These are phyloP conservation scores for Esox lucius DNA, from an alignment of 2,797 vertebrate species.

Conservation along the genomic window DNA sequence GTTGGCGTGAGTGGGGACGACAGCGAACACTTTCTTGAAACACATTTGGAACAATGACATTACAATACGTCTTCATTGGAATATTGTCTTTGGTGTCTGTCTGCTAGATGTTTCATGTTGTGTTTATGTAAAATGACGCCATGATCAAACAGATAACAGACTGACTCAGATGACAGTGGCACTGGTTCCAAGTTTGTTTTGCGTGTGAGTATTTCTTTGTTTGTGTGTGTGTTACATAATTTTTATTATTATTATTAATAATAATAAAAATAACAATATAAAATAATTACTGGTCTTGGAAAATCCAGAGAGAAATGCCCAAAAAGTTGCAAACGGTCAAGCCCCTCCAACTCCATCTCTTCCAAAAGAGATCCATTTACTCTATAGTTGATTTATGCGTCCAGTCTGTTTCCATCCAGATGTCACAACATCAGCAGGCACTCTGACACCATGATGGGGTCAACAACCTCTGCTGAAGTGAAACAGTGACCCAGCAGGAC, in stretches of 20 bases:
- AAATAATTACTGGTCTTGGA: too few species aligned
- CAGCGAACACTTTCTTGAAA: background rate
- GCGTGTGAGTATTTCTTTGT: too few species aligned
- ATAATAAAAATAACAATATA: too few species aligned
- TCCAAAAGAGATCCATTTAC: constrained; percentile 51
- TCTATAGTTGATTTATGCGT: constrained; percentile 67
- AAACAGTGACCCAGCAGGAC: constrained; percentile 29
- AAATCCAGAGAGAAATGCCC: constrained; percentile 31
- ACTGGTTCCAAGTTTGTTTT: background rate
- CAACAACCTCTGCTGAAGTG: constrained; percentile 59
- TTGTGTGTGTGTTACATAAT: too few species aligned
- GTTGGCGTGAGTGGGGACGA: background rate
- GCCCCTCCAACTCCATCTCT: constrained; percentile 46
- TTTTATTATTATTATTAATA: too few species aligned
- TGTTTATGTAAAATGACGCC: background rate
- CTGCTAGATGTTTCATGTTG: too few species aligned
- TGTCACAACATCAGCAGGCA: constrained; percentile 70
- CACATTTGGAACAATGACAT: background rate
- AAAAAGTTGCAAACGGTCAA: constrained; percentile 61
- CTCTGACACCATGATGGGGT: constrained; percentile 70
- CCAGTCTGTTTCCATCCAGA: constrained; percentile 66
- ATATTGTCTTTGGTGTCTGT: constrained; percentile 1
- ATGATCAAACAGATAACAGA: background rate
- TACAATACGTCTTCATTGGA: background rate
- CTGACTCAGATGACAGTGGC: too few species aligned